Base-by-base conservation (phyloP, 2,888 invertebrate species). In the Diarsia rubi region DNA sequence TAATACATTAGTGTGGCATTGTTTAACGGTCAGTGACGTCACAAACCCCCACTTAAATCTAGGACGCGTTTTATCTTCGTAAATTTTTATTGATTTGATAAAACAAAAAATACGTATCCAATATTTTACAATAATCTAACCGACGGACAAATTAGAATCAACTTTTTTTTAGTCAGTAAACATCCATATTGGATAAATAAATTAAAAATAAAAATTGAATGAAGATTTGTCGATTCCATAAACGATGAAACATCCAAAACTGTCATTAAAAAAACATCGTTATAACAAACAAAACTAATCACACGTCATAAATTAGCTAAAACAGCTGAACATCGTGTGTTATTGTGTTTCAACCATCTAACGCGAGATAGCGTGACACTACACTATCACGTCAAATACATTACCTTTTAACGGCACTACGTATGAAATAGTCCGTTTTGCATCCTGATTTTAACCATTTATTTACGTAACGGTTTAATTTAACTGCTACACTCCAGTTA, bases 311-410 rank as follows among this genome's bases (percentile, higher is more conserved):
- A 84, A 83, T 75, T 77, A 75, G n/a, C 64, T 62, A 24, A 73
- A 80, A 82, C 67, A 70, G 62, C 69, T 66, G 52, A 68, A 70
- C 71, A 49, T 65, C 66, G 70, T 66, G 68, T 76, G 74, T 72
- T 65, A 60, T 69, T 67, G 47, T 71, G 74, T 75, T 83, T 27
- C 45, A 73, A 59, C 62, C 47, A 69, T 83, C 63, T 81, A 81
- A 81, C 49, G 21, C 1, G 31, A 68, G 72, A 76, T 85, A 78
- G 84, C 85, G 85, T 85, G 85, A 69, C 82, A 82, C n/a, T 27
- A 3, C 14, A 19, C 78, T 80, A 85, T 82, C 82, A 79, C 42
- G 66, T 59, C 75, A 63, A 69, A 73, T 72, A 79, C 70, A 75
- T 79, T 72, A 76, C 70, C 66, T 79, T 83, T 78, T 69, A 79